Percentiles rank a stretch among this genome's conserved stretches.
Conservation (phyloP, 2,113 vertebrate genomes). For the Galemys pyrenaicus region DNA sequence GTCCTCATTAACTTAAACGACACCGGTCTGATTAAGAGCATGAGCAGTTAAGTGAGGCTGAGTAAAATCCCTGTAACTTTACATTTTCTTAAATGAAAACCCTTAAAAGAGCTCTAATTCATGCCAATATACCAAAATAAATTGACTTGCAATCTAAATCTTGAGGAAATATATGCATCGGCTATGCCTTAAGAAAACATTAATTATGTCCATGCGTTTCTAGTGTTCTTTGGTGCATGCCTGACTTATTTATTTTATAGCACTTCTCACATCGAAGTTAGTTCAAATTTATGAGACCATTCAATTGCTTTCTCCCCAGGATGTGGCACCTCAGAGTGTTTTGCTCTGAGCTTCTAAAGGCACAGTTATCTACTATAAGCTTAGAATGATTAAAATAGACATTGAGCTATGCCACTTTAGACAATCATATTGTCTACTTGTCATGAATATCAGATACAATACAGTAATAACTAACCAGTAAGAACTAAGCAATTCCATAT, state of each 20-base stretch:
- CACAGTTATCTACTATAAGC: slow-evolving; percentile 8
- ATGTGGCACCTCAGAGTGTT: neutral
- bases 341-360: neutral
- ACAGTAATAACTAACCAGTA: neutral
- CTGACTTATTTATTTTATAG: slow-evolving; percentile 55
- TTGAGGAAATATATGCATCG: neutral
- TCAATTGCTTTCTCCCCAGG: slow-evolving; percentile 41
- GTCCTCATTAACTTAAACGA: neutral
- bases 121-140: neutral
- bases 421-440: slow-evolving; percentile 39
- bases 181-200: slow-evolving; percentile 19
- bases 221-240: neutral
- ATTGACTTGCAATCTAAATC: neutral
- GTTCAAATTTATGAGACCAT: slow-evolving; percentile 51
- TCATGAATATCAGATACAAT: neutral
- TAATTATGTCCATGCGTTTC: slow-evolving; percentile 49
- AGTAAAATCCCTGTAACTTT: neutral
- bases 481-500: neutral
- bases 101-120: neutral
- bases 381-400: slow-evolving; percentile 37
- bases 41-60: neutral
- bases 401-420: slow-evolving; percentile 15
- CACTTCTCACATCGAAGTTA: slow-evolving; percentile 42
- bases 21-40: neutral
- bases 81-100: neutral